Percentiles rank a stretch among this genome's conserved stretches.
Evolutionary conservation across 2,888 invertebrate species (phyloP).

Genomic region (Tetragonula carbonaria): DNA sequence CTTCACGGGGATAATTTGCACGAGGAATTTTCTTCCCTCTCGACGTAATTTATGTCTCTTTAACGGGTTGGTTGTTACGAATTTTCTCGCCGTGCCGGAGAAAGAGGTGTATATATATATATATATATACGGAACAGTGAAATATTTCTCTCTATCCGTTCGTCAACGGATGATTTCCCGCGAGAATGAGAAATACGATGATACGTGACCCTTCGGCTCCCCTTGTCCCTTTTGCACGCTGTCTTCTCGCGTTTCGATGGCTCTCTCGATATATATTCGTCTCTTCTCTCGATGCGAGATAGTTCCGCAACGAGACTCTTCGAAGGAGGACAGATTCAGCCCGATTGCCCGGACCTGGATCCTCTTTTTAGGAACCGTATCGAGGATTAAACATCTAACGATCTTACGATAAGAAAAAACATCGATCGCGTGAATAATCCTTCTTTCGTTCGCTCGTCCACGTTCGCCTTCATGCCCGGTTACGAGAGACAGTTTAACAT

Average conservation of each 20-base stretch:
- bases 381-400: conserved; percentile 21
- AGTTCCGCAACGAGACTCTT: background rate
- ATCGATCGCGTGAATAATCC: conserved; percentile 29
- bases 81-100: conserved; percentile 13
- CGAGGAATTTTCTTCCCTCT: background rate
- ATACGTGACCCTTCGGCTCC: conserved; percentile 24
- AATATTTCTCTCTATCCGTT: background rate
- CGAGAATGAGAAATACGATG: conserved; percentile 45
- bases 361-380: too few species aligned
- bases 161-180: conserved; percentile 55
- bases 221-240: background rate
- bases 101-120: background rate
- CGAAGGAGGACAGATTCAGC: conserved; percentile 7
- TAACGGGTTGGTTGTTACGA: conserved; percentile 29
- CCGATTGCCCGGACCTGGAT: too few species aligned
- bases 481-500: background rate
- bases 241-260: background rate
- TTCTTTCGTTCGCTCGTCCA: conserved; percentile 5
- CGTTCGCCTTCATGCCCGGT: conserved; percentile 7
- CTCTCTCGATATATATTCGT: background rate
- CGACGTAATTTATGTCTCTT: background rate
- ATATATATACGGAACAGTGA: background rate
- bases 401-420: background rate
- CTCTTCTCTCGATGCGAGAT: background rate
- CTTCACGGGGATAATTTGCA: background rate